phyloP scores from a whole-genome alignment of 1,140 invertebrate species.

The Trichonephila clavata region DNA sequence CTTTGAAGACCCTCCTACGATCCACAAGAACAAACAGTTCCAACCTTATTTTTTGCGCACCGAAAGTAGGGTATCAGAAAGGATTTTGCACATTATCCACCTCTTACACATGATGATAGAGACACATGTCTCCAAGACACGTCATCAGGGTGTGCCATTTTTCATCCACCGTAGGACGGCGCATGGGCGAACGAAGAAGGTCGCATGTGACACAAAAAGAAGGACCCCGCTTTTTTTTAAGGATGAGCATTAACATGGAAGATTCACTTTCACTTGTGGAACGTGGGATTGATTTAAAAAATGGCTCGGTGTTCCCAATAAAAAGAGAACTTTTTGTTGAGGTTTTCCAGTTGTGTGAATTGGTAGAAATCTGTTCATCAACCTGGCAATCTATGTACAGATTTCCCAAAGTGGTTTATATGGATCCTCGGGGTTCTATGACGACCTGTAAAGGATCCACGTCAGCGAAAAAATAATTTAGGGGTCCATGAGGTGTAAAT shows the following conservation, averaged over 20 bases:
- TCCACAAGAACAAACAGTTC: neutral
- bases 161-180: neutral
- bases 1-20: neutral
- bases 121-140: neutral
- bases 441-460: no score
- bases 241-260: neutral
- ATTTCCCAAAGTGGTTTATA: no score
- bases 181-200: conserved; percentile 36
- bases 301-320: no score
- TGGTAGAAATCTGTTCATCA: no score
- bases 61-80: conserved; percentile 7
- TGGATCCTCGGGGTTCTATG: no score
- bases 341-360: no score
- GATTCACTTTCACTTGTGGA: conserved; percentile 14
- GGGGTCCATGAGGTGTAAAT: no score
- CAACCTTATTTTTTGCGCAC: neutral
- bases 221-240: neutral
- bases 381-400: no score
- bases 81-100: conserved; percentile 15
- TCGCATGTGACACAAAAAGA: neutral
- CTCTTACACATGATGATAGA: neutral
- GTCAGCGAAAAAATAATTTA: no score
- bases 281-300: neutral
- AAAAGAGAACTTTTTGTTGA: no score
- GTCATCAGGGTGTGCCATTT: conserved; percentile 9